Conservation (phyloP, 2,797 vertebrate genomes). For the Notolepis coatsorum region DNA sequence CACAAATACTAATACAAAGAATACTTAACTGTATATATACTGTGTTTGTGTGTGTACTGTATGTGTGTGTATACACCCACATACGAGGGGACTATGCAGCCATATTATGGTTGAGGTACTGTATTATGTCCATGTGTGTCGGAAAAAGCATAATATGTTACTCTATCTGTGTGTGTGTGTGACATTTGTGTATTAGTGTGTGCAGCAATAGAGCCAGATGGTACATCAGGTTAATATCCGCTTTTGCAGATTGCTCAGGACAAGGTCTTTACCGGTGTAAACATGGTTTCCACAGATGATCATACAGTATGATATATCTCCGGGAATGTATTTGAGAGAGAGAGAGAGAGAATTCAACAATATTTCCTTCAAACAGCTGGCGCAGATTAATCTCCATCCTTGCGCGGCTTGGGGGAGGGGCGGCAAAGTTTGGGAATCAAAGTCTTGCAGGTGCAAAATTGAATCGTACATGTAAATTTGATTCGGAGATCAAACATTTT, state of each 20-base stretch:
- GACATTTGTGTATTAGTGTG: slow-evolving; percentile 5
- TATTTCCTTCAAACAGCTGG: slow-evolving; percentile 66
- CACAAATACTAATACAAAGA: too few species aligned
- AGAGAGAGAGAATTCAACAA: slow-evolving; percentile 35
- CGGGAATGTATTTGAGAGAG: slow-evolving; percentile 38
- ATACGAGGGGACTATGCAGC: too few species aligned
- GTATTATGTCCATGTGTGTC: too few species aligned
- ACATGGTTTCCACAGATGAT: slow-evolving; percentile 22
- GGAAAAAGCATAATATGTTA: too few species aligned
- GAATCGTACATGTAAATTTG: slow-evolving; percentile 79
- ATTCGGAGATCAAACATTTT: slow-evolving; percentile 78
- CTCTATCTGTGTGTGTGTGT: neutral
- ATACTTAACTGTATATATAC: neutral
- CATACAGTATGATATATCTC: slow-evolving; percentile 30
- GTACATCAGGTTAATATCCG: slow-evolving; percentile 17
- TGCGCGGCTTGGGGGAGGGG: slow-evolving; percentile 39
- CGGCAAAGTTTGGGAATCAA: slow-evolving; percentile 65
- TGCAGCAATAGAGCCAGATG: slow-evolving; percentile 13
- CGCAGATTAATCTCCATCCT: slow-evolving; percentile 63
- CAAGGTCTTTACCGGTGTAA: slow-evolving; percentile 10
- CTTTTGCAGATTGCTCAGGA: slow-evolving; percentile 20
- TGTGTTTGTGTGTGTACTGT: neutral
- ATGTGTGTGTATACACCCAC: slow-evolving; percentile 8
- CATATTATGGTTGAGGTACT: too few species aligned
- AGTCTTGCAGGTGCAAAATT: slow-evolving; percentile 76